These are phyloP conservation scores for Unio pictorum DNA, from an alignment of 2,888 invertebrate species.

Conservation along the genomic window DNA sequence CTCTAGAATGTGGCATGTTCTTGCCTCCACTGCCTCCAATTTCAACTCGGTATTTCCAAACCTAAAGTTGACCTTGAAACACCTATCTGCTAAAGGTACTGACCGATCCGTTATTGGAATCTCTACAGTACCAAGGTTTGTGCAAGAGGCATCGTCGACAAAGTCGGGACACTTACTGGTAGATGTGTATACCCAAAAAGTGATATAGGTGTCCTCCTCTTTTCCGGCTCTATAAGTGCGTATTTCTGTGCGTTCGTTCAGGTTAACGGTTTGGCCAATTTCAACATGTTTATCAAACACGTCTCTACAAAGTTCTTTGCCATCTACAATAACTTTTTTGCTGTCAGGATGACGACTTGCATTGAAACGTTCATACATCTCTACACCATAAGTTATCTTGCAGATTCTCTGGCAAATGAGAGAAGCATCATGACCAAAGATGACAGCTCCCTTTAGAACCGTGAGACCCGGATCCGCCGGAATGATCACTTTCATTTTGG, in stretches of 20 bases:
- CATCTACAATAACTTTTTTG: constrained; percentile 17
- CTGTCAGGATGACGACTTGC: constrained; percentile 20
- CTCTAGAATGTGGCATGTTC: constrained; percentile 11
- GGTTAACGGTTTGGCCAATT: constrained; percentile 21
- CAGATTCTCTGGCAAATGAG: constrained; percentile 27
- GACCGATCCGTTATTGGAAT: constrained; percentile 15
- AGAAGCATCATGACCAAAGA: constrained; percentile 33
- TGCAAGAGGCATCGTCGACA: constrained; percentile 22
- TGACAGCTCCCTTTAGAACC: constrained; percentile 38
- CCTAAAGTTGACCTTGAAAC: constrained; percentile 24
- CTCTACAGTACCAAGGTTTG: constrained; percentile 22
- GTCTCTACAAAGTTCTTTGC: constrained; percentile 19
- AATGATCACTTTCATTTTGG: constrained; percentile 27
- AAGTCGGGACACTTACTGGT: constrained; percentile 20
- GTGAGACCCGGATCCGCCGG: constrained; percentile 35
- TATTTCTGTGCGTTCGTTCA: constrained; percentile 20
- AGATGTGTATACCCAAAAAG: constrained; percentile 25
- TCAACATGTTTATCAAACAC: constrained; percentile 32
- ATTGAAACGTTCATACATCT: constrained; percentile 14
- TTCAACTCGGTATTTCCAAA: constrained; percentile 38
- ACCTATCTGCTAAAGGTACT: constrained; percentile 10
- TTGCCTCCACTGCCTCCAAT: constrained; percentile 26
- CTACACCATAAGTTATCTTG: constrained; percentile 32
- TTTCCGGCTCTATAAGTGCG: constrained; percentile 19
- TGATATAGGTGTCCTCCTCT: constrained; percentile 10